Percentiles rank a stretch among this genome's conserved stretches.
Conservation (phyloP, 2,888 invertebrate genomes). For the Phania funesta region DNA sequence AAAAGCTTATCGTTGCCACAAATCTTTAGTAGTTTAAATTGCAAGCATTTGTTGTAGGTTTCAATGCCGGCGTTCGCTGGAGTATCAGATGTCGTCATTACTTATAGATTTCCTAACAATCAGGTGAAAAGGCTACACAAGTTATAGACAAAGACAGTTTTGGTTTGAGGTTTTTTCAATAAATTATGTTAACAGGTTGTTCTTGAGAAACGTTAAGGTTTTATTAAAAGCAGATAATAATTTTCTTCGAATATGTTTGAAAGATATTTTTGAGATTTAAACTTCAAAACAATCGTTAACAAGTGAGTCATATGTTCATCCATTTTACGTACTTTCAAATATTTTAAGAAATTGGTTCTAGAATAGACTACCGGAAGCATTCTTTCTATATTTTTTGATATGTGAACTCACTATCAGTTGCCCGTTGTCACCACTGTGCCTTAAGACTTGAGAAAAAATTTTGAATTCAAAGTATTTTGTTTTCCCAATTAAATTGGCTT, state of each 20-base stretch:
- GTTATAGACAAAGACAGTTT: neutral
- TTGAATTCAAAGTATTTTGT: too few relatives aligned
- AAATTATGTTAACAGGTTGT: neutral
- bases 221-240: neutral
- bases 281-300: too few relatives aligned
- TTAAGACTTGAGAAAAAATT: too few relatives aligned
- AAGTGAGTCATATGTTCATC: too few relatives aligned
- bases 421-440: too few relatives aligned
- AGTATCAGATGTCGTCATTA: slow-evolving; percentile 33
- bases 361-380: too few relatives aligned
- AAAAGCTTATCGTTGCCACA: slow-evolving; percentile 51
- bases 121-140: neutral
- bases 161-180: neutral
- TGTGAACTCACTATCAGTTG: too few relatives aligned
- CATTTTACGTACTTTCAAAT: too few relatives aligned
- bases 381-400: too few relatives aligned
- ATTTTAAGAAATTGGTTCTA: too few relatives aligned
- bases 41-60: slow-evolving; percentile 12
- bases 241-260: neutral
- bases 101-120: slow-evolving; percentile 20
- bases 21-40: slow-evolving; percentile 25
- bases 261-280: too few relatives aligned
- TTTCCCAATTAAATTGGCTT: too few relatives aligned
- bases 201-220: neutral
- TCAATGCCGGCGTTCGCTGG: neutral